Evolutionary conservation across 30 jellyfish, hydroid and myxozoan species (phyloP), one percentile per base, ranked within the genome.

Genomic region (Aurelia sp.): DNA sequence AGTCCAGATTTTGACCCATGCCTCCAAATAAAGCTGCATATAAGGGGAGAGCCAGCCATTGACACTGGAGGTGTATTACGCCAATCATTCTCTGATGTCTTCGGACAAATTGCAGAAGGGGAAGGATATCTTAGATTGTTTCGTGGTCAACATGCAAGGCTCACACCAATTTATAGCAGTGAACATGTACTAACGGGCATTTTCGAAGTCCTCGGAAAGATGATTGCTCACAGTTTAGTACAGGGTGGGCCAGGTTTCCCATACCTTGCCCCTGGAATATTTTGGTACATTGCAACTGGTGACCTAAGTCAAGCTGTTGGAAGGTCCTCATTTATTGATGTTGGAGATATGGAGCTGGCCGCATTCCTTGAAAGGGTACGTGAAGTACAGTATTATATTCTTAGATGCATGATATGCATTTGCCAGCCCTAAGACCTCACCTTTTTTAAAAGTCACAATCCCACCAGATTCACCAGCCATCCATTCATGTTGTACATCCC

Each of bases 241-340:
- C 76, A 65, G 76, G 76, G 52, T 65, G 76, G 76, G 76, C 76
- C 76, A 65, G 76, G 76, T 65, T 65, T 65, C 9, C 38, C 76
- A 1, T 65, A 65, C 76, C 76, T 65, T 18, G 76, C 76, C 76
- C 76, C 76, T 65, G 76, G 76, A 18, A 65, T 65, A 65, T 65
- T 65, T 65, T 65, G 76, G 76, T 65, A 65, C 47, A 27, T 65
- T 27, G 76, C 52, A 1, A 65, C 76, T 65, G 76, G 76, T 19
- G 76, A 65, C 76, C 76, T 65, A 3, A 18, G 47, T 15, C 47
- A 65, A 27, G 76, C 76, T 13, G 76, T 65, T 65, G 76, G 76
- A 18, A 65, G 76, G 9, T 65, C 76, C 35, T 65, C 76, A 65
- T 65, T 65, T 27, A 65, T 65, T 65, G 76, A 65, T 65, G 76